These are phyloP conservation scores for Clostera curtula DNA, from an alignment of 2,888 invertebrate species.

Conservation along the genomic window DNA sequence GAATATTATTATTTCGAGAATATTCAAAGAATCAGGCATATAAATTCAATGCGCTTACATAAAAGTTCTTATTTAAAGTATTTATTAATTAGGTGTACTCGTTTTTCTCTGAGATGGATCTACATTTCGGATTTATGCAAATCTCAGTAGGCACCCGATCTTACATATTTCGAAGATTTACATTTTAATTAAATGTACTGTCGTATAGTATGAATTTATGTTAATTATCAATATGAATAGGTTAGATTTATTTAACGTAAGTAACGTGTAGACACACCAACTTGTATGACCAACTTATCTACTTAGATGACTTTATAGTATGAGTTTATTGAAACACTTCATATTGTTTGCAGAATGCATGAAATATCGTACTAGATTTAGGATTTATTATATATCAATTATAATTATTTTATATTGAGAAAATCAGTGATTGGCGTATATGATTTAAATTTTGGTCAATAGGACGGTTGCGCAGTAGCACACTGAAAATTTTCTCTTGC, in stretches of 20 bases:
- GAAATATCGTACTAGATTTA: too few species aligned
- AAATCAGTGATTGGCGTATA: conserved; percentile 15
- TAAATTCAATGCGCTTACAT: conserved; percentile 41
- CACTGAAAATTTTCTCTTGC: conserved; percentile 10
- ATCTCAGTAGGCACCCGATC: conserved; percentile 32
- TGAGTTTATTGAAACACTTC: too few species aligned
- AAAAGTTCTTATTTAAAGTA: conserved; percentile 29
- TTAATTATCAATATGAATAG: conserved; percentile 21
- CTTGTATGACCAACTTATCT: conserved; percentile 14
- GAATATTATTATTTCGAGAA: conserved; percentile 67
- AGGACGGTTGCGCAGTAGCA: conserved; percentile 38
- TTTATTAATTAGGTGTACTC: conserved; percentile 23
- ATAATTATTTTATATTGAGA: conserved; percentile 8
- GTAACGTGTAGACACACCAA: conserved; percentile 14
- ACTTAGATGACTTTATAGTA: conserved; percentile 12
- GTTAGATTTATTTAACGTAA: conserved; percentile 11
- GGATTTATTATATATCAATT: too few species aligned
- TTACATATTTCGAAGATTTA: conserved; percentile 29
- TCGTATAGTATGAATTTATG: conserved; percentile 19
- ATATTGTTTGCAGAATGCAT: not conserved
- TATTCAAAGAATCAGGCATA: conserved; percentile 41
- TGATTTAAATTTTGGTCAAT: conserved; percentile 30
- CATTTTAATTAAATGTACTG: conserved; percentile 19
- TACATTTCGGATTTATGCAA: conserved; percentile 22
- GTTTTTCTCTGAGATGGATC: conserved; percentile 17